Base-by-base conservation (phyloP, 2,888 invertebrate genomes). In the Diarsia dahlii region DNA sequence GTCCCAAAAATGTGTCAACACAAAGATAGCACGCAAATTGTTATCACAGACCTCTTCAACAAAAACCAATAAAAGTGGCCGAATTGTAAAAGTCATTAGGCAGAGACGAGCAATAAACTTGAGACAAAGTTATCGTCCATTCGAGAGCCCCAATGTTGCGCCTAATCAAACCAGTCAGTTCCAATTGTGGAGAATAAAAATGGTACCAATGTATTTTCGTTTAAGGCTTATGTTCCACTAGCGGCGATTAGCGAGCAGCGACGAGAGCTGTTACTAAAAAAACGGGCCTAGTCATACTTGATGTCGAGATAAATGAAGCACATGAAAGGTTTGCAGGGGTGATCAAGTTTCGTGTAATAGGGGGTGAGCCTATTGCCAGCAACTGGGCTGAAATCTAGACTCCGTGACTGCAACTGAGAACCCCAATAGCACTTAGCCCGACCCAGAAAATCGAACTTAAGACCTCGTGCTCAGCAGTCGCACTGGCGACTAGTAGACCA, bases 41-140 rank as follows among this genome's bases (percentile, higher is more conserved):
- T 62, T 50, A 68, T 83, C 76, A 52, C 34, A 46, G 20, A 69
- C 56, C 28, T 52, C 52, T 56, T 73, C 48, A 74, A 52, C 46
- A 45, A 48, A 69, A 72, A 69, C 70, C 71, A 67, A 77, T 84
- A 83, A 84, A 82, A 71, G 48, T 56, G 68, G 60, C 45, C 63
- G 72, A 78, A 76, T 84, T 74, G 58, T 78, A 70, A 74, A 84
- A 50, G 69, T 71, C 75, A 72, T 75, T 78, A 81, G 58, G 46
- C 28, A 28, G 28, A 34, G 39, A 65, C 66, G 46, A 58, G 58
- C 67, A 73, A 84, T 81, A 81, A 82, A 87, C 68, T 75, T 58
- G 28, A 39, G 45, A 28, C 23, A 71, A 73, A 76, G 68, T 71
- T 76, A 60, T 76, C n/a, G 72, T 65, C 62, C 15, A 54, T 69